Evolutionary conservation across 2,113 vertebrate species (phyloP).

Genomic region (Gadus chalcogrammus): DNA sequence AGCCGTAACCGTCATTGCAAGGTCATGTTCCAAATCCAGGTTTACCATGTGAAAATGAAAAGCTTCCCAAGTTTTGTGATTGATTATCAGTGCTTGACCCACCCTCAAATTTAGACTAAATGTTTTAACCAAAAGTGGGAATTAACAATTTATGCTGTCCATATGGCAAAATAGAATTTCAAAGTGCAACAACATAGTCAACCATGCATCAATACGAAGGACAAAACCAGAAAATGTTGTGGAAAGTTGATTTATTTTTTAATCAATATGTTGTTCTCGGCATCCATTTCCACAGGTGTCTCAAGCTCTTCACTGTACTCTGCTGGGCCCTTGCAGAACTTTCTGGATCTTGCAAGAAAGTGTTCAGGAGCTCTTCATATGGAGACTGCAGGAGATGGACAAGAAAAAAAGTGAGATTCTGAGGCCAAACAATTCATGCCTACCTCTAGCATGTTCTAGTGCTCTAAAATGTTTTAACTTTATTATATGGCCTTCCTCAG

Average conservation of each 20-base stretch:
- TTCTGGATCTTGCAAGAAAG: constrained; percentile 81
- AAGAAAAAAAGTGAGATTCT: neutral
- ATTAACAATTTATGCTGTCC: too few species aligned
- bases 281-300: constrained; percentile 99
- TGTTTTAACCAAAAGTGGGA: constrained; percentile 41
- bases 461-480: neutral
- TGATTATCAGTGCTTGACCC: too few species aligned
- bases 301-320: constrained; percentile 96
- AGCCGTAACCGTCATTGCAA: too few species aligned
- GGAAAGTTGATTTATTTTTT: constrained; percentile 60
- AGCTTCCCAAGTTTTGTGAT: too few species aligned
- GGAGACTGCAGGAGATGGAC: constrained; percentile 72
- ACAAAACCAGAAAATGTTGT: constrained; percentile 13
- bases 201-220: neutral
- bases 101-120: neutral
- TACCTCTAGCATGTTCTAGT: neutral
- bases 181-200: constrained; percentile 42
- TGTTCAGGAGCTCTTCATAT: constrained; percentile 78
- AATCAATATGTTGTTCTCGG: constrained; percentile 97
- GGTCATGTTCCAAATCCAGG: too few species aligned
- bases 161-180: constrained; percentile 48
- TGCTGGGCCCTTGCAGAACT: constrained; percentile 97
- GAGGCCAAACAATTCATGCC: neutral
- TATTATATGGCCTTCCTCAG: constrained; percentile 77
- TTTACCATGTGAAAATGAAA: too few species aligned